A percentile compares a stretch with the other conserved stretches of the same genome.
Evolutionary conservation across 2,113 vertebrate species (phyloP).

Genomic region (Pomatorhinus ruficollis): DNA sequence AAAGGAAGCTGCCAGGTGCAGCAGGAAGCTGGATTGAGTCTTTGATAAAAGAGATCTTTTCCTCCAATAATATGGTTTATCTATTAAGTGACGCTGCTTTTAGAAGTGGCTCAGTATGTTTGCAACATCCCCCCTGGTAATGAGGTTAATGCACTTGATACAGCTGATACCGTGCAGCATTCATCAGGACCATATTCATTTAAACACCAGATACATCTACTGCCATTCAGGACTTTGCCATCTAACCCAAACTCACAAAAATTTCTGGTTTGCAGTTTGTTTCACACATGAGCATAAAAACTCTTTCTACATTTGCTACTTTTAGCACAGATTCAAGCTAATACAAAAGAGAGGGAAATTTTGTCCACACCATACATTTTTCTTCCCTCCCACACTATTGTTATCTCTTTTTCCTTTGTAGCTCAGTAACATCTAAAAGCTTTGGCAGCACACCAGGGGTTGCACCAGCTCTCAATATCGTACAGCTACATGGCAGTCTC

Average conservation of each 20-base stretch:
- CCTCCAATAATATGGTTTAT: conserved; percentile 28
- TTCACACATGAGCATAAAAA: neutral
- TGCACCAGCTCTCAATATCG: neutral
- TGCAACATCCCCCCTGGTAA: neutral
- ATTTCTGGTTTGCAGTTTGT: neutral
- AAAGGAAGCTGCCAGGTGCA: conserved; percentile 13
- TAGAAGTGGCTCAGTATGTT: neutral
- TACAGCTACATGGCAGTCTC: neutral
- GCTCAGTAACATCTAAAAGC: conserved; percentile 6
- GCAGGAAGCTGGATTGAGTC: neutral
- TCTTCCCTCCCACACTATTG: neutral
- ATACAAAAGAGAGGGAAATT: neutral
- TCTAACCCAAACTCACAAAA: neutral
- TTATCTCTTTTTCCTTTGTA: conserved; percentile 18
- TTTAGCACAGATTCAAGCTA: neutral
- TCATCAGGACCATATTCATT: neutral
- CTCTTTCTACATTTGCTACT: neutral
- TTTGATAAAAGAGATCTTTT: neutral
- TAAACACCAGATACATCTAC: neutral
- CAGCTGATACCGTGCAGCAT: neutral
- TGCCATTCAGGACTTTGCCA: neutral
- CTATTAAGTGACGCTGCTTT: conserved; percentile 27
- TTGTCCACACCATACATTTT: neutral
- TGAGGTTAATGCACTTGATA: neutral
- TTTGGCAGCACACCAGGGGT: neutral